Evolutionary conservation across 2,888 invertebrate species (phyloP).

Genomic region (Yponomeuta sedellus): DNA sequence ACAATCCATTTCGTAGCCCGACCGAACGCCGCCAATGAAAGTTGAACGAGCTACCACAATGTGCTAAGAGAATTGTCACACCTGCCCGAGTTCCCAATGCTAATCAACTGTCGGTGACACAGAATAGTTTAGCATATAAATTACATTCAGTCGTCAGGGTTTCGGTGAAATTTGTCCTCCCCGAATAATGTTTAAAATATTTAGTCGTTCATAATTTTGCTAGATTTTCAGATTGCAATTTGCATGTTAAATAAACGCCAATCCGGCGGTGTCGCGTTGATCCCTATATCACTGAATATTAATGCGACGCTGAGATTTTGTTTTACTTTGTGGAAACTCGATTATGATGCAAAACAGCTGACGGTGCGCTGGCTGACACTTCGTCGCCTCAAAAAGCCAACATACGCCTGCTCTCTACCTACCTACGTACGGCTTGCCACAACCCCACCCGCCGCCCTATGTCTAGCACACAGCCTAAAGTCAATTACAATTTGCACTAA

Average conservation of each 20-base stretch:
- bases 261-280: constrained; percentile 67
- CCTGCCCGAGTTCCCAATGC: constrained; percentile 43
- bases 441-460: neutral
- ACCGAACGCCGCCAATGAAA: neutral
- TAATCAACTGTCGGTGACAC: constrained; percentile 64
- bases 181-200: constrained; percentile 71
- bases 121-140: constrained; percentile 73
- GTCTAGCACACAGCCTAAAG: constrained; percentile 4
- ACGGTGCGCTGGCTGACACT: constrained; percentile 28
- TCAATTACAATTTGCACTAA: constrained; percentile 25
- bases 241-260: constrained; percentile 76
- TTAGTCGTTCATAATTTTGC: constrained; percentile 70
- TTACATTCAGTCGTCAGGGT: constrained; percentile 65
- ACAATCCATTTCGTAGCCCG: neutral
- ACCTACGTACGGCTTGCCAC: neutral
- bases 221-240: constrained; percentile 74
- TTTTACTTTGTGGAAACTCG: constrained; percentile 73
- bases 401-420: constrained; percentile 3
- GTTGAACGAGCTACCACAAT: constrained; percentile 34
- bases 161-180: constrained; percentile 57
- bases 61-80: constrained; percentile 51
- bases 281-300: constrained; percentile 74
- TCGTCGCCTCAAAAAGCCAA: constrained; percentile 8
- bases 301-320: constrained; percentile 71
- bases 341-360: constrained; percentile 73